Evolutionary conservation across 2,797 vertebrate genomes (phyloP).

Genomic region (Orientallactaga sibirica): DNA sequence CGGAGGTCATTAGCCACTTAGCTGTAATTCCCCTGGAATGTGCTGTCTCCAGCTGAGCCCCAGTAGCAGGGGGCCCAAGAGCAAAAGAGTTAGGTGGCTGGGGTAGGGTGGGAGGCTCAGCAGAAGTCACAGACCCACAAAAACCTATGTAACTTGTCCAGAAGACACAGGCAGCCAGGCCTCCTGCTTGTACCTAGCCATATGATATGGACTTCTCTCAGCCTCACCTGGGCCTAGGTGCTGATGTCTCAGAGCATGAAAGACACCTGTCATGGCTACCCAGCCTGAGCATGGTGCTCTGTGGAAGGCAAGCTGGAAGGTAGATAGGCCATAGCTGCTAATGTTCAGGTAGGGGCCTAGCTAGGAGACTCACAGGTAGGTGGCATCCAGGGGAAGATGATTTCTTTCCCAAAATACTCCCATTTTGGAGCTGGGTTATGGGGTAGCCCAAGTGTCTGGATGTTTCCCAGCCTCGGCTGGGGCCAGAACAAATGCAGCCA

Average conservation of each 20-base stretch:
- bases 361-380: too few relatives aligned
- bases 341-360: background rate
- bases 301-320: background rate
- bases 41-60: constrained; percentile 8
- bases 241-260: background rate
- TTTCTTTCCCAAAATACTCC: background rate
- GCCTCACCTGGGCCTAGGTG: background rate
- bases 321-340: background rate
- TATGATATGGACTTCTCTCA: background rate
- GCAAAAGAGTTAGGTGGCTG: background rate
- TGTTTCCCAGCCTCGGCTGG: background rate
- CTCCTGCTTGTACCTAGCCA: background rate
- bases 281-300: background rate
- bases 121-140: background rate
- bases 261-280: background rate
- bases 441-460: background rate
- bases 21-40: constrained; percentile 67
- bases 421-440: background rate
- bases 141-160: too few relatives aligned
- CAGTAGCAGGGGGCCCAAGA: background rate
- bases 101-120: too few relatives aligned
- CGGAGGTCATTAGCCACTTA: constrained; percentile 66
- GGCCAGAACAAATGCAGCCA: background rate
- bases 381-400: background rate
- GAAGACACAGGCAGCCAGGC: background rate